Evolutionary conservation across 2,888 invertebrate species (phyloP).

Genomic region (Prosapia bicincta): DNA sequence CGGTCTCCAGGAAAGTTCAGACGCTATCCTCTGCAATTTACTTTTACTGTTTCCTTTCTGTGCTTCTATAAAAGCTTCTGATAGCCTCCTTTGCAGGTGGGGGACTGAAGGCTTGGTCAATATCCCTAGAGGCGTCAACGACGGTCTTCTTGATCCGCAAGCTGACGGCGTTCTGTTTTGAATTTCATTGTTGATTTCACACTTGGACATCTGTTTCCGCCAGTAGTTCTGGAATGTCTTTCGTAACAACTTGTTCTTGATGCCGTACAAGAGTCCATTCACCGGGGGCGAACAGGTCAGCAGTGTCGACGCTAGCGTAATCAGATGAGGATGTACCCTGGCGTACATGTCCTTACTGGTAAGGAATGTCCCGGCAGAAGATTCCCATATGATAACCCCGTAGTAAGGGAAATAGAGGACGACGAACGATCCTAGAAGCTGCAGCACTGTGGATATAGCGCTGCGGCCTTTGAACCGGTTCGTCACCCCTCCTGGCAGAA

Average conservation of each 20-base stretch:
- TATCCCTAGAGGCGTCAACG: constrained; percentile 53
- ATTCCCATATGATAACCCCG: constrained; percentile 65
- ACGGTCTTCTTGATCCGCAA: constrained; percentile 70
- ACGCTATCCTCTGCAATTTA: constrained; percentile 51
- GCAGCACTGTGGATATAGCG: constrained; percentile 65
- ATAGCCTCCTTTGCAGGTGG: constrained; percentile 52
- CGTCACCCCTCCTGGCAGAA: constrained; percentile 38
- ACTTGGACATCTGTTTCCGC: constrained; percentile 73
- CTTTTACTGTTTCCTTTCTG: constrained; percentile 40
- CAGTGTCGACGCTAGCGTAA: constrained; percentile 60
- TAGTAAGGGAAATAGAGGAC: constrained; percentile 74
- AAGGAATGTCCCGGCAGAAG: constrained; percentile 37
- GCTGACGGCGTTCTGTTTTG: constrained; percentile 76
- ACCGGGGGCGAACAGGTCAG: constrained; percentile 67
- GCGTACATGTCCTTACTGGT: constrained; percentile 25
- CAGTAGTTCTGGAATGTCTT: constrained; percentile 74
- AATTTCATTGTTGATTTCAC: constrained; percentile 71
- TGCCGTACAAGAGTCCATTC: constrained; percentile 74
- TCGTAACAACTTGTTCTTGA: constrained; percentile 66
- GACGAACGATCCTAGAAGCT: constrained; percentile 67
- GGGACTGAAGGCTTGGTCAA: constrained; percentile 29
- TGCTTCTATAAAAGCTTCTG: constrained; percentile 55
- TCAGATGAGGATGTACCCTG: constrained; percentile 49
- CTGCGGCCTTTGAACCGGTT: constrained; percentile 53
- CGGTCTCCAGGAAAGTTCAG: constrained; percentile 53